Percentiles rank a stretch among this genome's conserved stretches.
Evolutionary conservation across 2,113 vertebrate genomes (phyloP).

Genomic region (Clarias magur): DNA sequence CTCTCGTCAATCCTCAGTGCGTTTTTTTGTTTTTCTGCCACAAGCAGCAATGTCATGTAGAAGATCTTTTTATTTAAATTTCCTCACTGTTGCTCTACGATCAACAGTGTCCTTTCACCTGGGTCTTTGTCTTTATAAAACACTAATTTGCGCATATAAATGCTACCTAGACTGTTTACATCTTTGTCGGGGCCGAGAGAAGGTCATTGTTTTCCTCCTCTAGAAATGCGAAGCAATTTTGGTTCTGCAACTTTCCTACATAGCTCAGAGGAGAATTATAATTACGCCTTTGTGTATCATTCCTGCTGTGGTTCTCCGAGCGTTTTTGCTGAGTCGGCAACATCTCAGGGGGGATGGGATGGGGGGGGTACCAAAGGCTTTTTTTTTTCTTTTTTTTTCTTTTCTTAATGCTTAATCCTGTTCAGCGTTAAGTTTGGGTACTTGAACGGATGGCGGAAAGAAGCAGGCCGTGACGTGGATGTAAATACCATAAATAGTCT

Average conservation of each 20-base stretch:
- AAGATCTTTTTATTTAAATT: neutral
- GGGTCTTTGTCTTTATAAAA: constrained; percentile 5
- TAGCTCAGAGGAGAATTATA: constrained; percentile 47
- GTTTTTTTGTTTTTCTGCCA: neutral
- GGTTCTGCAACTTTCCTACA: constrained; percentile 42
- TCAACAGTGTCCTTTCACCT: constrained; percentile 23
- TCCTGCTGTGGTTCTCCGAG: constrained; percentile 46
- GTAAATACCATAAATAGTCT: constrained; percentile 9
- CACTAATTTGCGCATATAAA: constrained; percentile 9
- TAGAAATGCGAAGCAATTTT: constrained; percentile 45
- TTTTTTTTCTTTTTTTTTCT: neutral
- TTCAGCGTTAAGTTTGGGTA: constrained; percentile 22
- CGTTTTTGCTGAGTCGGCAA: constrained; percentile 47
- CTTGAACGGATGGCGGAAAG: constrained; percentile 6
- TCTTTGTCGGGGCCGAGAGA: neutral
- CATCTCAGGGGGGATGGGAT: constrained; percentile 10
- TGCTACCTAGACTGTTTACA: constrained; percentile 25
- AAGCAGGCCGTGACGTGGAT: neutral
- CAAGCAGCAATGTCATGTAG: neutral
- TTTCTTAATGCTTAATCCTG: constrained; percentile 31
- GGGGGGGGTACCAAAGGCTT: constrained; percentile 1
- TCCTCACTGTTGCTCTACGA: neutral
- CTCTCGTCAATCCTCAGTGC: neutral
- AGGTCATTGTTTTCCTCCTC: constrained; percentile 2
- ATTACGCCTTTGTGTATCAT: constrained; percentile 47